A percentile compares a stretch with the other conserved stretches of the same genome.
phyloP scores from a whole-genome alignment of 2,888 invertebrate species.

The Ommatoiulus sabulosus region DNA sequence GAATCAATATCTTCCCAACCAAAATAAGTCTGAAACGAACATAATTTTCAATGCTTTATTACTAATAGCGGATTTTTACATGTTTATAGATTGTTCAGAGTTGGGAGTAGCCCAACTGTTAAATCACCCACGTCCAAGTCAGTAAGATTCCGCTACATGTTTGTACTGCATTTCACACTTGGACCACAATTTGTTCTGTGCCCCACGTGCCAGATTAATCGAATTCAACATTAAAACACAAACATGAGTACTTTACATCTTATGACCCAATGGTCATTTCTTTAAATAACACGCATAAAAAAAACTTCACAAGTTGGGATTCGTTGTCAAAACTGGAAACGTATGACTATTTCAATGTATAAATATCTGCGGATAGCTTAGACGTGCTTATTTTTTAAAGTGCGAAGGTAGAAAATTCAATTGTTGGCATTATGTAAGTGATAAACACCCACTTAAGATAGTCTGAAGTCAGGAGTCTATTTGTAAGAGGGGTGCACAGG shows the following conservation, averaged over 20 bases:
- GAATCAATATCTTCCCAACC: too few species aligned
- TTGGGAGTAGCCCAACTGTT: slow-evolving; percentile 34
- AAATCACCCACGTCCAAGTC: slow-evolving; percentile 28
- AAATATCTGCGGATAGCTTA: not conserved
- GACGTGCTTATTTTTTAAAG: not conserved
- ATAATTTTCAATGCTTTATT: slow-evolving; percentile 36
- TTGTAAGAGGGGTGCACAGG: too few species aligned
- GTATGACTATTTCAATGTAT: not conserved
- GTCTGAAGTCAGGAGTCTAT: too few species aligned
- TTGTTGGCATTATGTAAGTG: not conserved
- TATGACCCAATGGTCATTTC: not conserved
- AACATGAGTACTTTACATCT: not conserved
- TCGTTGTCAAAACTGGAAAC: not conserved
- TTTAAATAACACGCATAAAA: not conserved
- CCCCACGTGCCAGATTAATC: not conserved
- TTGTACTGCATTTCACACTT: not conserved
- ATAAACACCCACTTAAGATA: not conserved
- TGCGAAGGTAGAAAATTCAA: not conserved
- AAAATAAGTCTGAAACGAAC: not conserved
- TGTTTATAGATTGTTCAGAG: slow-evolving; percentile 49
- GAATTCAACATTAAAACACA: not conserved
- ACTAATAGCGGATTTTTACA: slow-evolving; percentile 11
- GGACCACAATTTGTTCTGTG: not conserved
- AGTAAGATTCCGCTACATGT: slow-evolving; percentile 13
- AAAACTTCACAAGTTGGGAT: not conserved